Conservation (phyloP, 2,888 invertebrate genomes). For the Thera britannica region DNA sequence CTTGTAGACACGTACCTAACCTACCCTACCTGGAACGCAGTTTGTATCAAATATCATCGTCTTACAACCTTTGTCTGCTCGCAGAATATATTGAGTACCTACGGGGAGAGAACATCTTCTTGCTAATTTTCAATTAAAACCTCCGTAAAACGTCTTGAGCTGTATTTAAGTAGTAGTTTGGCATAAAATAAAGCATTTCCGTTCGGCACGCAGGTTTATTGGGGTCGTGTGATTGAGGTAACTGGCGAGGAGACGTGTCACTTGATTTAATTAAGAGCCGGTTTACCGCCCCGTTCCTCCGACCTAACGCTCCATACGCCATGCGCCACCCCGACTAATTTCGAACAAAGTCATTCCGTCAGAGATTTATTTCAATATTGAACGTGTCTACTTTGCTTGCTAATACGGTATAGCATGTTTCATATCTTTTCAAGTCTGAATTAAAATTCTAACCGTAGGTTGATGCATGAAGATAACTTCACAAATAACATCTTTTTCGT, state of each 20-base stretch:
- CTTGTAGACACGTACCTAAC: conserved; percentile 34
- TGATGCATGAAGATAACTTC: background rate
- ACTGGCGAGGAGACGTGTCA: conserved; percentile 80
- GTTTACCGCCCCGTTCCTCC: conserved; percentile 78
- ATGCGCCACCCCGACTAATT: conserved; percentile 74
- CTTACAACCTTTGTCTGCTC: conserved; percentile 19
- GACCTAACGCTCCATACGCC: conserved; percentile 72
- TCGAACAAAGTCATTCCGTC: conserved; percentile 73
- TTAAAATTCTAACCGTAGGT: conserved; percentile 6
- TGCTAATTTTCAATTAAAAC: conserved; percentile 41
- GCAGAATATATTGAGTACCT: conserved; percentile 31
- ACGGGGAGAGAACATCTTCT: conserved; percentile 28
- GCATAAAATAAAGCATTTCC: conserved; percentile 63
- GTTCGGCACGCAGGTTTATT: conserved; percentile 75
- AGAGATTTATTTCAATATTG: conserved; percentile 80
- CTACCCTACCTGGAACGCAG: conserved; percentile 27
- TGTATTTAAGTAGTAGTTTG: conserved; percentile 48
- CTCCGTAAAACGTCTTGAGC: conserved; percentile 40
- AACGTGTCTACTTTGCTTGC: conserved; percentile 49
- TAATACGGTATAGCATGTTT: conserved; percentile 13
- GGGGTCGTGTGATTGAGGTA: conserved; percentile 83
- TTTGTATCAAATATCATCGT: conserved; percentile 30
- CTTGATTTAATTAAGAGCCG: conserved; percentile 84
- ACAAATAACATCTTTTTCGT: conserved; percentile 14
- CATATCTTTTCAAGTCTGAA: conserved; percentile 5